Conservation (phyloP, 2,797 vertebrate genomes). For the Coracias cyanogaster region DNA sequence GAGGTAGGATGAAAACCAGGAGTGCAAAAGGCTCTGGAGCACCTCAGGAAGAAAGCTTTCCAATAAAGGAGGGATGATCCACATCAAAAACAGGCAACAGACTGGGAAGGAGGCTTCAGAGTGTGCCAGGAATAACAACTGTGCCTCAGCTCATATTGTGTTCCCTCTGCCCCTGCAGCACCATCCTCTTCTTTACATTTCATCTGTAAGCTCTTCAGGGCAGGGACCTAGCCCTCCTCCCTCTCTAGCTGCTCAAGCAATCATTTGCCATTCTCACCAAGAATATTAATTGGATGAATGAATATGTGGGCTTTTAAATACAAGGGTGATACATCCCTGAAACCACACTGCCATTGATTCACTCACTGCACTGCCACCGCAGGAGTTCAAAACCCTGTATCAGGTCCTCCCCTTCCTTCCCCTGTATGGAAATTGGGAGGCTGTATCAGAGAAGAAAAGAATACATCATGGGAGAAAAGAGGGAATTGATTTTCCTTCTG, state of each 20-base stretch:
- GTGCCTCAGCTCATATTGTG: not conserved
- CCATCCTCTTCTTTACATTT: not conserved
- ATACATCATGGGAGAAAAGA: not conserved
- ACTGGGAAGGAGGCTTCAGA: slow-evolving; percentile 35
- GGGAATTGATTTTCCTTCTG: not conserved
- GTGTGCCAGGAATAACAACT: slow-evolving; percentile 57
- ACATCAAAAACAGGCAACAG: slow-evolving; percentile 50
- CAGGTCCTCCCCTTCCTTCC: not conserved
- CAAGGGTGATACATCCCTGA: not conserved
- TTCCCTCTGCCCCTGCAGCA: not conserved
- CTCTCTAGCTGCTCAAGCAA: not conserved
- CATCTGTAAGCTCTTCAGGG: slow-evolving; percentile 22
- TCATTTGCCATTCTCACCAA: not conserved
- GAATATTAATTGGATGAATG: not conserved
- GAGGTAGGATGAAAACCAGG: slow-evolving; percentile 16
- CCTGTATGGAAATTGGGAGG: not conserved
- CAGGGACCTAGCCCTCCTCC: slow-evolving; percentile 4
- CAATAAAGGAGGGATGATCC: slow-evolving; percentile 22
- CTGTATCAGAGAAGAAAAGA: not conserved
- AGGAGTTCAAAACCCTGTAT: not conserved
- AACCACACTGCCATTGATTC: not conserved
- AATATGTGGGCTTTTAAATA: not conserved
- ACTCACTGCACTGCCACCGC: not conserved
- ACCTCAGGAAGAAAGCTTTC: slow-evolving; percentile 13
- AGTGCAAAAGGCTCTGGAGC: not conserved